A percentile compares a stretch with the other conserved stretches of the same genome.
Conservation (phyloP, 2,888 invertebrate genomes). For the Taenaris catops region DNA sequence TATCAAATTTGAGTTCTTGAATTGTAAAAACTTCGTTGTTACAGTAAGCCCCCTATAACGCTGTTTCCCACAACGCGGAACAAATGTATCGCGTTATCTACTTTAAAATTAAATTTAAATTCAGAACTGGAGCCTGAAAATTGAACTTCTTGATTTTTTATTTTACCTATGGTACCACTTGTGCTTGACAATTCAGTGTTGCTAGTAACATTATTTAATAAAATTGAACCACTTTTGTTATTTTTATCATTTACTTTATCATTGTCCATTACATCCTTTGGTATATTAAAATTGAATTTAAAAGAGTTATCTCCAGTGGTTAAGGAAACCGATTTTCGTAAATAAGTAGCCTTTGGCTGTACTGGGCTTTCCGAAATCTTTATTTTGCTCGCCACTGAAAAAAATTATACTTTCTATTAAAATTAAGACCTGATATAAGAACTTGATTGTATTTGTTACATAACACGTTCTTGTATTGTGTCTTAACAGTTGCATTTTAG, state of each 20-base stretch:
- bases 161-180: constrained; percentile 11
- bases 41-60: no score
- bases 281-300: constrained; percentile 68
- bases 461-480: no score
- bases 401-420: constrained; percentile 24
- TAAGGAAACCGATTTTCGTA: constrained; percentile 82
- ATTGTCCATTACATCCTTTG: constrained; percentile 39
- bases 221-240: constrained; percentile 21
- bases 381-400: constrained; percentile 79
- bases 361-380: constrained; percentile 73
- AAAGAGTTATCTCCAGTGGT: constrained; percentile 75
- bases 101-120: constrained; percentile 84
- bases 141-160: constrained; percentile 34
- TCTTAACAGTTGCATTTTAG: no score
- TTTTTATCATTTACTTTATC: constrained; percentile 10
- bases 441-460: no score
- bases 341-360: constrained; percentile 82
- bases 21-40: no score
- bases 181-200: constrained; percentile 24
- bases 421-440: neutral
- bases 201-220: constrained; percentile 25
- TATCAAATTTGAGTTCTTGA: no score
- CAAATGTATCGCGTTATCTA: no score
- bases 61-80: no score
- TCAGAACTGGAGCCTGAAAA: constrained; percentile 68